These are phyloP conservation scores for Falco concolor DNA, from an alignment of 2,797 vertebrate species.

Conservation along the genomic window DNA sequence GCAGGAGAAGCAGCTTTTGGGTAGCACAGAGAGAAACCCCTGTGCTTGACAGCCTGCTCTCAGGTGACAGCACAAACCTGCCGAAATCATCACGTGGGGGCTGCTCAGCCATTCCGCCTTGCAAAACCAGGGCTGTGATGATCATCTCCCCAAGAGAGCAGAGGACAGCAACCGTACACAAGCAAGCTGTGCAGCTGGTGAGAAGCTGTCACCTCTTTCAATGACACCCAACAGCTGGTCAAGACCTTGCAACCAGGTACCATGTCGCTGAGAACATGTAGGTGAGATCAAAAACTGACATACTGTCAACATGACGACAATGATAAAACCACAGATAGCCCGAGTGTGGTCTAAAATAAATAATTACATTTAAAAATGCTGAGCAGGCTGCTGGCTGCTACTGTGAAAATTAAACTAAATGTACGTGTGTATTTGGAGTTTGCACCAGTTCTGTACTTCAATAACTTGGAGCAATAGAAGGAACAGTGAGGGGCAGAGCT, in stretches of 20 bases:
- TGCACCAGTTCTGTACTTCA: neutral
- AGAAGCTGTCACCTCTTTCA: neutral
- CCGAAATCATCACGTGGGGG: neutral
- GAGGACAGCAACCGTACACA: neutral
- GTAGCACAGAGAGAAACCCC: neutral
- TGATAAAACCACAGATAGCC: neutral
- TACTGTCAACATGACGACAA: neutral
- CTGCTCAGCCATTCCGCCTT: neutral
- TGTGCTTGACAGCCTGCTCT: accelerated
- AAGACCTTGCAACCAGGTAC: conserved; percentile 32
- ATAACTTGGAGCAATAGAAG: neutral
- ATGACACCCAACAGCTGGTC: conserved; percentile 31
- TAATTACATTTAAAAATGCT: neutral
- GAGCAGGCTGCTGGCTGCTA: neutral
- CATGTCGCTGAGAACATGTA: neutral
- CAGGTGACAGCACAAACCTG: neutral
- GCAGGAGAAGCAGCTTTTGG: neutral
- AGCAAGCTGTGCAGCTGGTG: neutral
- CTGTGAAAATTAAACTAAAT: neutral
- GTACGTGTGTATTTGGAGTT: neutral
- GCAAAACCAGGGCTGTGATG: neutral
- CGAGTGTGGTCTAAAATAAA: neutral
- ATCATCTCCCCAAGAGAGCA: neutral
- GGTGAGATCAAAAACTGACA: conserved; percentile 18
- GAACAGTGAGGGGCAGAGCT: neutral